Conservation (phyloP, 2,797 vertebrate species). For the Sparidentex hasta region DNA sequence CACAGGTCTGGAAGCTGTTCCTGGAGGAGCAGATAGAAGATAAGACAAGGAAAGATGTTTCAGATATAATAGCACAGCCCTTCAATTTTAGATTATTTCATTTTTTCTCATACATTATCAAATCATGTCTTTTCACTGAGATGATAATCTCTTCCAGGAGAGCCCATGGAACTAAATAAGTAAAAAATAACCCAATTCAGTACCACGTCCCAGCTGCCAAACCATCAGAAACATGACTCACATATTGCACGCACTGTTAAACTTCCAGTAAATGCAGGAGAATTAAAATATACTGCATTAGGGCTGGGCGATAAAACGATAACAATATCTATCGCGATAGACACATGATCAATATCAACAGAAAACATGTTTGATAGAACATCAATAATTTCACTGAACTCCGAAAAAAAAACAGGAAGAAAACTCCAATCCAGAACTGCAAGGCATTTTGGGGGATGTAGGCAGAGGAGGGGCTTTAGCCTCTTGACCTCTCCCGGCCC, state of each 20-base stretch:
- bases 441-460: too few relatives aligned
- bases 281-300: neutral
- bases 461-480: too few relatives aligned
- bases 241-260: neutral
- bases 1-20: conserved; percentile 95
- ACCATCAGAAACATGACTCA: conserved; percentile 1
- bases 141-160: conserved; percentile 31
- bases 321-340: too few relatives aligned
- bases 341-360: too few relatives aligned
- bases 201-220: neutral
- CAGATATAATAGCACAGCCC: conserved; percentile 39
- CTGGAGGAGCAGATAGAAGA: conserved; percentile 74
- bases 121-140: conserved; percentile 25
- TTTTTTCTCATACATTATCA: conserved; percentile 48
- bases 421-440: too few relatives aligned
- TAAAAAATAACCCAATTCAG: conserved; percentile 1
- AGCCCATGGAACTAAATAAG: neutral
- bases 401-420: too few relatives aligned
- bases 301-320: too few relatives aligned
- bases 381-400: too few relatives aligned
- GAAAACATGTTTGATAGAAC: too few relatives aligned
- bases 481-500: too few relatives aligned
- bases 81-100: conserved; percentile 42
- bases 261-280: conserved; percentile 1
- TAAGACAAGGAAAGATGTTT: conserved; percentile 9